Evolutionary conservation across 2,113 vertebrate genomes (phyloP), one percentile per base, ranked within the genome.

Genomic region (Hydrolagus affinis): DNA sequence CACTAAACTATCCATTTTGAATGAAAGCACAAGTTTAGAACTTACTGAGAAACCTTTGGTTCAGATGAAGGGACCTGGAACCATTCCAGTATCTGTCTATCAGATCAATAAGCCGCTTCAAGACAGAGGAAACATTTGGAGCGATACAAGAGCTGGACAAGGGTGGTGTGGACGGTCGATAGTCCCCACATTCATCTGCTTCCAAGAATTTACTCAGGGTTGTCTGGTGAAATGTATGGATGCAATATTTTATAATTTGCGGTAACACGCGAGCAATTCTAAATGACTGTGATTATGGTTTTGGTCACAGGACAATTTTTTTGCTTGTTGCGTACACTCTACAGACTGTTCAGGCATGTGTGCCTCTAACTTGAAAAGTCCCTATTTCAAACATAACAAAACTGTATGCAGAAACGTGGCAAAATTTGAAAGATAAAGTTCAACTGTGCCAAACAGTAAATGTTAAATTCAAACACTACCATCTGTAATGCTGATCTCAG

Each of bases 21-120:
- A 44, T 44, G 44, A 44, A 44, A 44, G 44, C 6, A 70, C 68
- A 1, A 2, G 9, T 11, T 6, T 2, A 3, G 0, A 66, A 25
- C 89, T 89, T 86, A 93, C 93, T 89, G 0, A 94, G 90, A 85
- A 94, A 94, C 85, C 88, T 90, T 86, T 91, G 92, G 87, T 93
- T 92, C 70, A 91, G 88, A 19, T 94, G 91, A 11, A 94, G 91
- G 30, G 93, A 94, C 11, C 88, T 90, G 0, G 90, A 88, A 57
- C 92, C 92, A 0, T 60, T 89, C 92, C 93, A 93, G 87, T 94
- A 89, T 28, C 89, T 88, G 68, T 94, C 93, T 76, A 94, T 92
- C 21, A 94, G 89, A 80, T 92, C 91, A 73, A 93, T 87, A 3
- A 94, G 89, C 85, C 90, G 89, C 62, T 87, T 87, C 44, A 94